Percentiles rank a stretch among this genome's conserved stretches.
Evolutionary conservation across 1,140 invertebrate species (phyloP).

Genomic region (Magallana angulata): DNA sequence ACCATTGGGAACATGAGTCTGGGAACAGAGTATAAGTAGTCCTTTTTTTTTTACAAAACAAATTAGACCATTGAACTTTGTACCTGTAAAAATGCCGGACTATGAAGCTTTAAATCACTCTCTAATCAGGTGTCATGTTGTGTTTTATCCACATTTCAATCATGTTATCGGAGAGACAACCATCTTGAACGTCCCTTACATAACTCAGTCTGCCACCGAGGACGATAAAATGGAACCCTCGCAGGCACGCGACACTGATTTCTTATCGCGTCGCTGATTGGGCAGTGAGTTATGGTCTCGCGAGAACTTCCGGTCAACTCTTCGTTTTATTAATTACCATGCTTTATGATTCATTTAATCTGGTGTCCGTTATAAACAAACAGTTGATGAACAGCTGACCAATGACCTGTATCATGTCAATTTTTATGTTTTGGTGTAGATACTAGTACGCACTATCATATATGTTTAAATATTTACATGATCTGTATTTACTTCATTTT

Average conservation of each 20-base stretch:
- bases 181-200: conserved; percentile 8
- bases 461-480: too few relatives aligned
- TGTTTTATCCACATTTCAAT: conserved; percentile 22
- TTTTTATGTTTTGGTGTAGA: too few relatives aligned
- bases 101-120: not conserved
- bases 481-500: too few relatives aligned
- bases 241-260: conserved; percentile 20
- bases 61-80: not conserved
- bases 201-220: conserved; percentile 19
- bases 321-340: not conserved
- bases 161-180: conserved; percentile 29
- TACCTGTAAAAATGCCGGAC: not conserved
- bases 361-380: not conserved
- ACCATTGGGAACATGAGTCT: too few relatives aligned
- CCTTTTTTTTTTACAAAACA: too few relatives aligned
- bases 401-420: too few relatives aligned
- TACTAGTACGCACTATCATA: too few relatives aligned
- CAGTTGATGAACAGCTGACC: too few relatives aligned
- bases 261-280: conserved; percentile 21
- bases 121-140: conserved; percentile 13
- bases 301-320: not conserved
- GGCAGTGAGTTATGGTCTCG: conserved; percentile 29
- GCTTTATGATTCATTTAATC: not conserved
- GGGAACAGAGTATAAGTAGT: too few relatives aligned
- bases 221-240: conserved; percentile 6